These are phyloP conservation scores for Mnemiopsis leidyi DNA, from an alignment of 37 sponge, comb jelly and placozoan genomes.

Conservation along the genomic window DNA sequence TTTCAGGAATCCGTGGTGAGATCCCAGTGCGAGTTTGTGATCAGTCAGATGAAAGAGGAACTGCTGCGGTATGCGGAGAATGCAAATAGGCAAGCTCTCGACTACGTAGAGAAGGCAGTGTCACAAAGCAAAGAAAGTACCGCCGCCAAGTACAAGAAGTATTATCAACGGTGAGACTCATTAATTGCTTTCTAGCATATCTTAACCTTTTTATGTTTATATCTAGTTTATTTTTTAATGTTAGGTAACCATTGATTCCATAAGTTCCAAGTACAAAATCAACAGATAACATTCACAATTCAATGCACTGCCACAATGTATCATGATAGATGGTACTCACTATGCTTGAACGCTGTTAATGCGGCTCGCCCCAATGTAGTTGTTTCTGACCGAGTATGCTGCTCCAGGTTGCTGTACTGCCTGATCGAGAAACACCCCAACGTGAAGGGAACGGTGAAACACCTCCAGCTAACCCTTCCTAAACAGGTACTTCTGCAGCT, in stretches of 20 bases:
- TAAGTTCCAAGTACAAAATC: too few relatives aligned
- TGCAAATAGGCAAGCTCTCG: slow-evolving; percentile 47
- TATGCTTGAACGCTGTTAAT: too few relatives aligned
- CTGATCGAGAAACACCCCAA: slow-evolving; percentile 45
- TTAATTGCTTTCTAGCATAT: too few relatives aligned
- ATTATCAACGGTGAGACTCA: slow-evolving; percentile 15
- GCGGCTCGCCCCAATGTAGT: too few relatives aligned
- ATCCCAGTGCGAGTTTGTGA: background rate
- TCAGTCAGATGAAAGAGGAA: slow-evolving; percentile 40
- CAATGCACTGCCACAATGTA: too few relatives aligned
- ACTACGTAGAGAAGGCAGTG: slow-evolving; percentile 43
- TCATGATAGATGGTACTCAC: too few relatives aligned
- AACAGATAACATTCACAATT: too few relatives aligned
- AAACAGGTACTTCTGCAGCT: too few relatives aligned
- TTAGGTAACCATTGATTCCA: too few relatives aligned
- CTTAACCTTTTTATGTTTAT: too few relatives aligned
- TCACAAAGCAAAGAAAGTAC: slow-evolving; percentile 21
- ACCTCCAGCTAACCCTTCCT: slow-evolving; percentile 43
- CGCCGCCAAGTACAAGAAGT: slow-evolving; percentile 63
- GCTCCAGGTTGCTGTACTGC: slow-evolving; percentile 39
- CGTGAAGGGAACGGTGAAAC: slow-evolving; percentile 59
- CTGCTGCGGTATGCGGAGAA: slow-evolving; percentile 45
- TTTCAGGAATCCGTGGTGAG: background rate
- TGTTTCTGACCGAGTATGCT: too few relatives aligned
- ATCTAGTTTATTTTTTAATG: too few relatives aligned